Evolutionary conservation across 2,888 invertebrate species (phyloP), one percentile per base, ranked within the genome.

Genomic region (Acanthosoma haemorrhoidale): DNA sequence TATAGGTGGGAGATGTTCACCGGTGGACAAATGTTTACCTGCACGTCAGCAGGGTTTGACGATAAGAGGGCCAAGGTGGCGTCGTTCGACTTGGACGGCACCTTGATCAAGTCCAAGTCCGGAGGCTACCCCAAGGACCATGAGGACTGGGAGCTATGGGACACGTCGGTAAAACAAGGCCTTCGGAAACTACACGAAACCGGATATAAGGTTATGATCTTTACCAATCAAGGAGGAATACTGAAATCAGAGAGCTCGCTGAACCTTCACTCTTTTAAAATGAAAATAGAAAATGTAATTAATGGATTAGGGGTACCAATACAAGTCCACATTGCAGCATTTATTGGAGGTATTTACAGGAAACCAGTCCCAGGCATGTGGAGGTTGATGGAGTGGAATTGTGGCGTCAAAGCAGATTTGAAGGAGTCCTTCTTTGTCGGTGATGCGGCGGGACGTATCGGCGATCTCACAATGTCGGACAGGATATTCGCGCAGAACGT

Each of bases 61-160:
- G 25, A 51, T n/a, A 51, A 51, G 8, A 8, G 51, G 9, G 51
- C 13, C 6, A 75, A 89, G 85, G 87, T 96, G 77, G 95, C 94
- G 41, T 90, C 89, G 0, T 97, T 93, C 82, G 96, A 96, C 80
- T 85, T 97, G 82, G 96, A 97, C 82, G 94, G 94, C n/a, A 98
- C 97, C 8, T 82, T 98, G 51, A 96, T 97, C 68, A 89, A 86
- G 77, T 94, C 97, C 0, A 89, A 90, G 78, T 94, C 95, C 1
- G 96, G 96, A 0, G 89, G 91, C 6, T 92, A 94, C 80, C 91
- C 97, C 0, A 89, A 88, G 76, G 87, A 90, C 77, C 83, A 79
- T 1, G 84, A 88, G 74, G 97, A 98, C 78, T 98, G 97, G 97
- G 87, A 88, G 79, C 83, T 96, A 66, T 81, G 87, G 66, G 89